phyloP scores from a whole-genome alignment of 2,797 vertebrate species.

The Sorex maritimensis region DNA sequence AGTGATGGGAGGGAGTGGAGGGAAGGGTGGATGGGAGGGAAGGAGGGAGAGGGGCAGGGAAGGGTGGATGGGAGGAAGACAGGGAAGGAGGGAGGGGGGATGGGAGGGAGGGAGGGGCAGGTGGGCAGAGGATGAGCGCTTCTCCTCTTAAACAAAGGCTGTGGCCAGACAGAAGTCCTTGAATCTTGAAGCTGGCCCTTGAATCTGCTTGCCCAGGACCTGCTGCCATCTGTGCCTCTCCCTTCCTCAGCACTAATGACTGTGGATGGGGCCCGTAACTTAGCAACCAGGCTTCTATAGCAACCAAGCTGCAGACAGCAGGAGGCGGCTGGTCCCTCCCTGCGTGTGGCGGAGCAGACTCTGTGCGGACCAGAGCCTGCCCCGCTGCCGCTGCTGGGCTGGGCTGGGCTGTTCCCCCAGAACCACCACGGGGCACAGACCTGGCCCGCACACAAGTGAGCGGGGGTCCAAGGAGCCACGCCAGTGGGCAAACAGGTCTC shows the following conservation, averaged over 20 bases:
- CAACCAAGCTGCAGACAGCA: slow-evolving; percentile 62
- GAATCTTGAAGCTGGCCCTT: not conserved
- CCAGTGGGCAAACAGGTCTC: not conserved
- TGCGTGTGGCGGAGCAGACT: not conserved
- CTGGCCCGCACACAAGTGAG: not conserved
- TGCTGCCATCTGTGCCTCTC: slow-evolving; percentile 54
- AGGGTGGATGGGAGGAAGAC: not conserved
- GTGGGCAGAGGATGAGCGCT: not conserved
- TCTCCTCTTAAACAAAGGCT: slow-evolving; percentile 59
- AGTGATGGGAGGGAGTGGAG: not conserved
- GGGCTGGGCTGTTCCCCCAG: too few relatives aligned
- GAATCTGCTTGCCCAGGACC: slow-evolving; percentile 42
- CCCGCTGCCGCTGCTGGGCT: not conserved
- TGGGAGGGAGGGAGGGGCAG: too few relatives aligned
- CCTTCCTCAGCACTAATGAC: slow-evolving; percentile 55
- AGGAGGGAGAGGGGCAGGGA: not conserved
- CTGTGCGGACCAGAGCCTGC: not conserved
- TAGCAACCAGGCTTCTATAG: slow-evolving; percentile 84
- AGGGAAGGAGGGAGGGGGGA: not conserved
- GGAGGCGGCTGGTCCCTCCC: slow-evolving; percentile 58
- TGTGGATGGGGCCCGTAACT: slow-evolving; percentile 78
- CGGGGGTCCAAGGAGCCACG: not conserved
- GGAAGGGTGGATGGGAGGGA: not conserved
- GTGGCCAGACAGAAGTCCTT: not conserved
- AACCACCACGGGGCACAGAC: not conserved